These are phyloP conservation scores for Lasioglossum oenotherae DNA, from an alignment of 2,888 invertebrate species.

Conservation along the genomic window DNA sequence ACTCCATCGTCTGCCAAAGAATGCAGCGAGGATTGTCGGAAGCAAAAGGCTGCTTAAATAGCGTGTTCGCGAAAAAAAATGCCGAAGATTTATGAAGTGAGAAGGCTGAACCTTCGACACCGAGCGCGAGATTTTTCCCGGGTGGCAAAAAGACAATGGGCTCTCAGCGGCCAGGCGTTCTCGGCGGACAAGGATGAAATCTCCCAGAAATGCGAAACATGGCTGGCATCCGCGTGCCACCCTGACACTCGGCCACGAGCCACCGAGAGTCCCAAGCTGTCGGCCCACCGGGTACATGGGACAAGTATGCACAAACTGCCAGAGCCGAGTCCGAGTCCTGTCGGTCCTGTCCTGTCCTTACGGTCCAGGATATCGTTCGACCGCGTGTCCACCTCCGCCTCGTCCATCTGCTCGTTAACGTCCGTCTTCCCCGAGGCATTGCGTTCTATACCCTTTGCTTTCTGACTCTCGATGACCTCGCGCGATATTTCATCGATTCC, in stretches of 20 bases:
- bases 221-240: slow-evolving; percentile 62
- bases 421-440: slow-evolving; percentile 73
- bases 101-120: slow-evolving; percentile 4
- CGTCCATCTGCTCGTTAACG: slow-evolving; percentile 78
- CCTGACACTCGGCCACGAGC: slow-evolving; percentile 58
- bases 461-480: slow-evolving; percentile 50
- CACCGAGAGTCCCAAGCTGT: slow-evolving; percentile 59
- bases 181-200: slow-evolving; percentile 52
- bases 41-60: background rate
- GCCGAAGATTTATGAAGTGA: background rate
- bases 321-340: slow-evolving; percentile 7
- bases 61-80: background rate
- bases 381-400: slow-evolving; percentile 64
- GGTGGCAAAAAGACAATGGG: background rate
- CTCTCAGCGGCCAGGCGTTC: slow-evolving; percentile 21
- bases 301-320: slow-evolving; percentile 72
- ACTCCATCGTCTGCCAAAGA: background rate
- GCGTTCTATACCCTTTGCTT: slow-evolving; percentile 40
- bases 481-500: slow-evolving; percentile 46
- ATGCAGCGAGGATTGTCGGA: background rate
- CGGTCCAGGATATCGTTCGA: slow-evolving; percentile 63
- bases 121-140: background rate
- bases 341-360: slow-evolving; percentile 42
- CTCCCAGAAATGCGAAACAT: slow-evolving; percentile 69
- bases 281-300: slow-evolving; percentile 67